Evolutionary conservation across 92 coral and sea anemone genomes (phyloP).

Genomic region (Parazoanthus swiftii): DNA sequence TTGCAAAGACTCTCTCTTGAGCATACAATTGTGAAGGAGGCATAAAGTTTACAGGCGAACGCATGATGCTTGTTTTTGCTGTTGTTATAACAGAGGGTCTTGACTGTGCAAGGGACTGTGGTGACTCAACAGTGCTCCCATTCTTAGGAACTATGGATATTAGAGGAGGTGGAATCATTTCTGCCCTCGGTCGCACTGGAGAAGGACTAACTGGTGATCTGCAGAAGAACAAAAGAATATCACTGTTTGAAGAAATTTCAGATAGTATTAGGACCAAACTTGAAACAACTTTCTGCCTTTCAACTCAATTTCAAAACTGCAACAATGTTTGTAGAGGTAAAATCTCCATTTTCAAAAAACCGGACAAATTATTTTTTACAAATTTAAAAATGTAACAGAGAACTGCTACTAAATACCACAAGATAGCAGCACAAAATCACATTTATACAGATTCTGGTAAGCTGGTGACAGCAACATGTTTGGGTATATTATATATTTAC

Average conservation of each 20-base stretch:
- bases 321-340: too few relatives aligned
- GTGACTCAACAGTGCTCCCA: conserved; percentile 64
- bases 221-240: not conserved
- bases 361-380: too few relatives aligned
- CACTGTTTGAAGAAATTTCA: not conserved
- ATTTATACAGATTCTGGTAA: too few relatives aligned
- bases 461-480: too few relatives aligned
- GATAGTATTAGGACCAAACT: not conserved
- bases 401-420: too few relatives aligned
- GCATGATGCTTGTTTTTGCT: conserved; percentile 73
- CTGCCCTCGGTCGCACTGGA: conserved; percentile 74
- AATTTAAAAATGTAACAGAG: too few relatives aligned
- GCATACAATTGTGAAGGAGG: conserved; percentile 58
- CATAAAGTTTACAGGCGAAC: conserved; percentile 83
- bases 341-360: too few relatives aligned
- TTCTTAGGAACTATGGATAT: conserved; percentile 79
- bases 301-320: too few relatives aligned
- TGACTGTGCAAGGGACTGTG: conserved; percentile 66
- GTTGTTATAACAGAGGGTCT: conserved; percentile 98
- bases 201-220: conserved; percentile 86
- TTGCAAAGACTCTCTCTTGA: conserved; percentile 49
- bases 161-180: conserved; percentile 90
- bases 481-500: too few relatives aligned
- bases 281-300: not conserved
- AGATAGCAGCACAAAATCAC: too few relatives aligned